Base-by-base conservation (phyloP, 2,888 invertebrate genomes). In the Pristionchus fissidentatus region DNA sequence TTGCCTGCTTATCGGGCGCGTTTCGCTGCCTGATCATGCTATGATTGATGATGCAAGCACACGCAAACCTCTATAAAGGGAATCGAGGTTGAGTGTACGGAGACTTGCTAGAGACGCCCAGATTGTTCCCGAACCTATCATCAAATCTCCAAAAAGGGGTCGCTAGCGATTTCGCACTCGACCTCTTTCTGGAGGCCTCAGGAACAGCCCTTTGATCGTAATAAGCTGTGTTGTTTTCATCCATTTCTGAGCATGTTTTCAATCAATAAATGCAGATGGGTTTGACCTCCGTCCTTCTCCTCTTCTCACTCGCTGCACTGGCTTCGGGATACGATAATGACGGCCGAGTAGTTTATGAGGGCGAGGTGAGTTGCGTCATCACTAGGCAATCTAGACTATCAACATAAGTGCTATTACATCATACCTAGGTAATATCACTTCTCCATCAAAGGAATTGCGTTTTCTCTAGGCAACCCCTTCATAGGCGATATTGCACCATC, bases 41-140 rank as follows among this genome's bases (percentile, higher is more conserved):
- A 75, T 52, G 49, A 52, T 46, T 49, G 26, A 52, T 75, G 75
- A 75, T 75, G 75, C 75, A 75, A 75, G 29, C 75, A 3, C 49
- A 10, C 5, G 38, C 26, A 7, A 70, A 41, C n/a, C n/a, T n/a
- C 26, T 75, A 75, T 41, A 70, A 70, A 70, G 43, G 41, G 32
- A 10, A 2, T 41, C 22, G n/a, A n/a, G n/a, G n/a, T n/a, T n/a
- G n/a, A n/a, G n/a, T n/a, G n/a, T n/a, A n/a, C n/a, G n/a, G n/a
- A n/a, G n/a, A n/a, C n/a, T n/a, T n/a, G n/a, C n/a, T n/a, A n/a
- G n/a, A n/a, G n/a, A n/a, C n/a, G n/a, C n/a, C n/a, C n/a, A n/a
- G n/a, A n/a, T n/a, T n/a, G n/a, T n/a, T n/a, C n/a, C n/a, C n/a
- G n/a, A n/a, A n/a, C n/a, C n/a, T n/a, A n/a, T n/a, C n/a, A n/a